A percentile compares a stretch with the other conserved stretches of the same genome.
Evolutionary conservation across 2,888 invertebrate genomes (phyloP).

Genomic region (Apoderus coryli): DNA sequence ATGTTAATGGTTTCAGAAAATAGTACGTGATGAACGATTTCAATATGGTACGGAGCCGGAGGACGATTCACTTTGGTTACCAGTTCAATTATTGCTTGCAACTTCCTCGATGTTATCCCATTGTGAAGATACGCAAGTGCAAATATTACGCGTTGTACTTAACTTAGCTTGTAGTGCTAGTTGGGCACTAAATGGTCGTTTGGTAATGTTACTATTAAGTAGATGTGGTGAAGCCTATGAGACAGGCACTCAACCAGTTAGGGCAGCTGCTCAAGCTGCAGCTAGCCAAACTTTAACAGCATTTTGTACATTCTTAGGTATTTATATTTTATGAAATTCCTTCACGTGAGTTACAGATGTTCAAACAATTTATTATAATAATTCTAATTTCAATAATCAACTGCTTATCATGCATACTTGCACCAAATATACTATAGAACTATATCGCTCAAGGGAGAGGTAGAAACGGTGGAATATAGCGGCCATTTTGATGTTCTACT

Average conservation of each 20-base stretch:
- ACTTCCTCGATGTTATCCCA: slow-evolving; percentile 67
- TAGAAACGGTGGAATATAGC: too few species aligned
- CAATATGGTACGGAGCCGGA: slow-evolving; percentile 82
- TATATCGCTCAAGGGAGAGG: too few species aligned
- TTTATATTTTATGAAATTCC: too few species aligned
- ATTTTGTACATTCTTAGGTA: slow-evolving; percentile 69
- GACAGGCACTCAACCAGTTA: slow-evolving; percentile 61
- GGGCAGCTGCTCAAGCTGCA: slow-evolving; percentile 79
- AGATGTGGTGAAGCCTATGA: slow-evolving; percentile 74
- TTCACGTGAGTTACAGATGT: slow-evolving; percentile 8
- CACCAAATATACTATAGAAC: too few species aligned
- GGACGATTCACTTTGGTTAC: slow-evolving; percentile 85
- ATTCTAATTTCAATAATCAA: slow-evolving; percentile 2
- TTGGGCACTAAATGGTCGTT: slow-evolving; percentile 77
- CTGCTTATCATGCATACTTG: too few species aligned
- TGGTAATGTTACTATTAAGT: slow-evolving; percentile 75
- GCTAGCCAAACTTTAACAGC: slow-evolving; percentile 79
- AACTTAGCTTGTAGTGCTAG: slow-evolving; percentile 79
- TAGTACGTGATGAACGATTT: slow-evolving; percentile 82
- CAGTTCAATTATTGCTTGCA: slow-evolving; percentile 76
- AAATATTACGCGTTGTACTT: slow-evolving; percentile 48
- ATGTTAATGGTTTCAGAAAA: slow-evolving; percentile 56
- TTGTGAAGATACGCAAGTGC: slow-evolving; percentile 69
- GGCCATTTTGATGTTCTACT: too few species aligned
- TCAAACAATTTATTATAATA: background rate